These are phyloP conservation scores for Dryocosmus kuriphilus DNA, from an alignment of 2,888 invertebrate genomes.

Conservation along the genomic window DNA sequence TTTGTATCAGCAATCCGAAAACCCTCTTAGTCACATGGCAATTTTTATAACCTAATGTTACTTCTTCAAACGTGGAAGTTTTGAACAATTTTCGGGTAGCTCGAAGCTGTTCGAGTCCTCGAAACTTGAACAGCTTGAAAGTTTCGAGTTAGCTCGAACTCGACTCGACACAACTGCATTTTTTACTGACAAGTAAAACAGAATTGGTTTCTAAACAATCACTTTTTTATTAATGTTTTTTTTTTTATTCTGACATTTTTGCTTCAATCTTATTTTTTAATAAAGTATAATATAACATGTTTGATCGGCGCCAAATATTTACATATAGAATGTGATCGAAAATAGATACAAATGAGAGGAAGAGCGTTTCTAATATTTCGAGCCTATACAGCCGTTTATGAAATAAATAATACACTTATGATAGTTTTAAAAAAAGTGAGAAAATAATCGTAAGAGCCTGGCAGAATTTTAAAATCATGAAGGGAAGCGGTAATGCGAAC, in stretches of 20 bases:
- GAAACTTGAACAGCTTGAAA: too few species aligned
- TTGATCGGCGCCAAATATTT: slow-evolving; percentile 53
- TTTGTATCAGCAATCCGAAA: too few species aligned
- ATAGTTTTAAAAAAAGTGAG: slow-evolving; percentile 56
- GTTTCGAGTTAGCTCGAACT: too few species aligned
- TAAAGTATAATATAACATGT: background rate
- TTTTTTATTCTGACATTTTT: slow-evolving; percentile 6
- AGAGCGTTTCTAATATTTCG: slow-evolving; percentile 43
- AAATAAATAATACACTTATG: slow-evolving; percentile 54
- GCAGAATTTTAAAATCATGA: slow-evolving; percentile 2
- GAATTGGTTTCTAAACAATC: background rate
- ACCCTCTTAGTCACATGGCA: too few species aligned
- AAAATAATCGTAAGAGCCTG: slow-evolving; percentile 29
- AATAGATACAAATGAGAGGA: slow-evolving; percentile 56
- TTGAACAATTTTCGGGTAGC: too few species aligned
- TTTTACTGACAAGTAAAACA: background rate
- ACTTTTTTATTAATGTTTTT: slow-evolving; percentile 2
- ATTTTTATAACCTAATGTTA: too few species aligned
- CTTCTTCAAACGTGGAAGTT: too few species aligned
- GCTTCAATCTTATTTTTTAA: background rate
- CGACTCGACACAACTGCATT: background rate
- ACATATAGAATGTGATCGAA: slow-evolving; percentile 59
- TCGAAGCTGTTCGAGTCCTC: too few species aligned
- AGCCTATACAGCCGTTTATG: slow-evolving; percentile 51
- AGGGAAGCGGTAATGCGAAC: background rate